Percentiles rank a stretch among this genome's conserved stretches.
Conservation (phyloP, 2,888 invertebrate species). For the Anoplius nigerrimus region DNA sequence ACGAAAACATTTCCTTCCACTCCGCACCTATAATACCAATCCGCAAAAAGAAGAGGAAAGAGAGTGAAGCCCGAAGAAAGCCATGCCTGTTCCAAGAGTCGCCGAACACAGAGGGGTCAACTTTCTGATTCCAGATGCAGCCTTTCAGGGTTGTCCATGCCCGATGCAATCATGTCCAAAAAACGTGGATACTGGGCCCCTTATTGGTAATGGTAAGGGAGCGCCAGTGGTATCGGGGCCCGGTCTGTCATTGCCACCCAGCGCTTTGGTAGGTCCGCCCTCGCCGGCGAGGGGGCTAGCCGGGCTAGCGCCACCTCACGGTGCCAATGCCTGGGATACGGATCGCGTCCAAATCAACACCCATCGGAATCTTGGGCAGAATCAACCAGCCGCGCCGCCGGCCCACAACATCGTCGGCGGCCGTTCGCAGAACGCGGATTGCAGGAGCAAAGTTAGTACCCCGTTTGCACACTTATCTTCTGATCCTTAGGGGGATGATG, state of each 20-base stretch:
- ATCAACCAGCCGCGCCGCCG: slow-evolving; percentile 64
- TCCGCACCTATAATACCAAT: too few species aligned
- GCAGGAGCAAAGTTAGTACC: slow-evolving; percentile 64
- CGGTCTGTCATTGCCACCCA: slow-evolving; percentile 76
- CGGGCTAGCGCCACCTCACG: slow-evolving; percentile 74
- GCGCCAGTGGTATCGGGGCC: slow-evolving; percentile 75
- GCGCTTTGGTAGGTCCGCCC: slow-evolving; percentile 75
- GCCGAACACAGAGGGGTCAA: not conserved
- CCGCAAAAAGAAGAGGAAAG: not conserved
- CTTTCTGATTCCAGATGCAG: slow-evolving; percentile 73
- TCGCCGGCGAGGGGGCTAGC: slow-evolving; percentile 78
- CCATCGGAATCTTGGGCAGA: slow-evolving; percentile 68
- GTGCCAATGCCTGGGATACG: slow-evolving; percentile 75
- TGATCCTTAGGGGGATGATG: too few species aligned
- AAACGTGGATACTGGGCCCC: slow-evolving; percentile 99
- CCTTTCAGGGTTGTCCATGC: slow-evolving; percentile 88
- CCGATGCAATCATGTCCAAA: slow-evolving; percentile 97
- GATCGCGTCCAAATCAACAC: slow-evolving; percentile 77
- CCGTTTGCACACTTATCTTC: too few species aligned
- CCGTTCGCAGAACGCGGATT: slow-evolving; percentile 62
- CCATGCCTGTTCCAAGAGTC: not conserved
- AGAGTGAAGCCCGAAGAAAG: not conserved
- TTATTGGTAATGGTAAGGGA: slow-evolving; percentile 95
- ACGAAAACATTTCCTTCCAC: too few species aligned
- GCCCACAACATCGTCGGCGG: slow-evolving; percentile 70